These are phyloP conservation scores for Aplysina aerophoba DNA, from an alignment of 37 sponge, comb jelly and placozoan genomes.

Conservation along the genomic window DNA sequence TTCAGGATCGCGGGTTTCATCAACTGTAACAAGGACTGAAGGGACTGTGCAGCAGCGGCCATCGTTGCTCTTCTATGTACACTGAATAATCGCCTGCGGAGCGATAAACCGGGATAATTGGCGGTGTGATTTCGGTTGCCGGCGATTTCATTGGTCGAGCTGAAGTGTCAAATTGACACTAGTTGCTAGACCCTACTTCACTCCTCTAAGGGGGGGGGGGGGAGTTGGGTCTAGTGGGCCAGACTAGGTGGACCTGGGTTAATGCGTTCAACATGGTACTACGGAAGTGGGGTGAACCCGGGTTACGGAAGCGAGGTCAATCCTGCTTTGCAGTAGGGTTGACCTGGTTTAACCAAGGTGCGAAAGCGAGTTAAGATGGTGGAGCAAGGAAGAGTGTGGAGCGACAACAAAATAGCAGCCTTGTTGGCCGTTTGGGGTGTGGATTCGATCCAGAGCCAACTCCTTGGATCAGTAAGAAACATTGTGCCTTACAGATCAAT, in stretches of 20 bases:
- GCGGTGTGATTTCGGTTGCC: too few species aligned
- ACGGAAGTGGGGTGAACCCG: conserved; percentile 31
- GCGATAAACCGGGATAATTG: too few species aligned
- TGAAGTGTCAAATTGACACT: too few species aligned
- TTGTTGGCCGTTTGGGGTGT: conserved; percentile 12
- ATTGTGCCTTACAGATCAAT: neutral
- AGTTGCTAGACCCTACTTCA: too few species aligned
- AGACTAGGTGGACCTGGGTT: conserved; percentile 6
- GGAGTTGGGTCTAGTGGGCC: too few species aligned
- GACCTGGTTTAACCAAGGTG: neutral
- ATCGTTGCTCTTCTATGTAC: too few species aligned
- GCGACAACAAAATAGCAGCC: conserved; percentile 18
- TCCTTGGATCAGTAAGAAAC: neutral
- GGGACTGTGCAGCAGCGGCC: too few species aligned
- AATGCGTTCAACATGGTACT: neutral
- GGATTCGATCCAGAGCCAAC: conserved; percentile 12
- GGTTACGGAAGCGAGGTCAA: conserved; percentile 17
- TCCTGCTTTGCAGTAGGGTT: neutral
- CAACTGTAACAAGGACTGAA: too few species aligned
- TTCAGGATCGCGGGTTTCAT: too few species aligned
- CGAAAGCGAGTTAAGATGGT: conserved; percentile 24
- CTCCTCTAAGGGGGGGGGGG: too few species aligned
- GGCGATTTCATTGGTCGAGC: too few species aligned
- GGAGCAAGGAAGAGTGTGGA: conserved; percentile 28
- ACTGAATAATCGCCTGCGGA: too few species aligned